phyloP scores from a whole-genome alignment of 2,797 vertebrate species.

The Zenarchopterus dispar region DNA sequence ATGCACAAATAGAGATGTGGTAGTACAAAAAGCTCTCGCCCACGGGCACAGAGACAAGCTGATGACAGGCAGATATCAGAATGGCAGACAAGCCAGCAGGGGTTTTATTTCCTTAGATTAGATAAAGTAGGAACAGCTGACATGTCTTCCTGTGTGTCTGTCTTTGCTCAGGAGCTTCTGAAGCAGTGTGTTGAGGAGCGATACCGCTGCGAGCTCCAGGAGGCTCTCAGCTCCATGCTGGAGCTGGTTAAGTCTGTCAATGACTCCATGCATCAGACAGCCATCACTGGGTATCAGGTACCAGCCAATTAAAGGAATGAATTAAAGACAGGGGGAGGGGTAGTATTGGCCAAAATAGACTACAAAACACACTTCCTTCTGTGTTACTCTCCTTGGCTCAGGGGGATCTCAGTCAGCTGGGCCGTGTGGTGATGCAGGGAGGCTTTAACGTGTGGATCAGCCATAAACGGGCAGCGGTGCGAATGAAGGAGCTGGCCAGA shows the following conservation, averaged over 20 bases:
- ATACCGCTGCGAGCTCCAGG: constrained; percentile 87
- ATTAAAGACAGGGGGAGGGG: background rate
- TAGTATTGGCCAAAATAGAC: background rate
- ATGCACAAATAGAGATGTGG: background rate
- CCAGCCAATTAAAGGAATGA: constrained; percentile 26
- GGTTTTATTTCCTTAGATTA: constrained; percentile 20
- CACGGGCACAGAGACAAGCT: constrained; percentile 6
- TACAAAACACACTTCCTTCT: background rate
- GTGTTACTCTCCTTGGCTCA: constrained; percentile 50
- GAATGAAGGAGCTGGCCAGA: constrained; percentile 96
- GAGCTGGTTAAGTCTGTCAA: constrained; percentile 97
- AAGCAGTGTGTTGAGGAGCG: constrained; percentile 89
- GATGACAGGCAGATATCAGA: constrained; percentile 9
- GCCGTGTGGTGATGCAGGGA: constrained; percentile 92
- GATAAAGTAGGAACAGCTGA: constrained; percentile 20
- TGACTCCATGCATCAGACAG: constrained; percentile 98
- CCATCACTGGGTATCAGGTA: constrained; percentile 95
- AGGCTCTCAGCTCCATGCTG: constrained; percentile 92
- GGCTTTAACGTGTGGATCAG: constrained; percentile 95
- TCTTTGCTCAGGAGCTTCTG: constrained; percentile 87
- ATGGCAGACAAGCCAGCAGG: constrained; percentile 12
- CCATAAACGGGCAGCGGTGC: constrained; percentile 90
- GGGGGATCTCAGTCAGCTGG: constrained; percentile 92
- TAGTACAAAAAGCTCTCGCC: background rate
- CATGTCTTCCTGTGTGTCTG: constrained; percentile 33